Conservation (phyloP, 2,888 invertebrate species). For the Sinelater perroti region DNA sequence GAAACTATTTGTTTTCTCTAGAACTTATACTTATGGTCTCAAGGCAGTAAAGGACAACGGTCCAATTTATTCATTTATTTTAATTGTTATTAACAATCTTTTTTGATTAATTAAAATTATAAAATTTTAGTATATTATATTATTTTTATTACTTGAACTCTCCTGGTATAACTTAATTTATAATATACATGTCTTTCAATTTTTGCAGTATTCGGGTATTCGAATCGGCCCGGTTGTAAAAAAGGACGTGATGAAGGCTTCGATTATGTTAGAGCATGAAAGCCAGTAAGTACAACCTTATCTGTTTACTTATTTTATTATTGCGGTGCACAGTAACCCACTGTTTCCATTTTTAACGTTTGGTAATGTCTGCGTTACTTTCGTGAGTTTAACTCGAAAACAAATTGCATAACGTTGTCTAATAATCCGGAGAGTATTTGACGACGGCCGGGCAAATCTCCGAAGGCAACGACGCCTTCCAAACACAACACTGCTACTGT, state of each 20-base stretch:
- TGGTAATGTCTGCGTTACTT: neutral
- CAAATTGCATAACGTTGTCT: conserved; percentile 3
- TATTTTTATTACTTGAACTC: too few species aligned
- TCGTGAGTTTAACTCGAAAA: conserved; percentile 4
- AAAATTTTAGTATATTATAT: too few species aligned
- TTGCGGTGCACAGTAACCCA: neutral
- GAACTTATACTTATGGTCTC: too few species aligned
- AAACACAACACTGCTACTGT: conserved; percentile 43
- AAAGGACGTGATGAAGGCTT: conserved; percentile 99
- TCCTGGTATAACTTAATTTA: too few species aligned
- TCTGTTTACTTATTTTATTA: too few species aligned
- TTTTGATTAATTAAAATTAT: too few species aligned
- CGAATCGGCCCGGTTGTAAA: conserved; percentile 99
- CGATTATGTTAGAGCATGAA: conserved; percentile 99
- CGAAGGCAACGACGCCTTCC: conserved; percentile 19
- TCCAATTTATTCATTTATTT: too few species aligned
- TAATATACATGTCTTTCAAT: conserved; percentile 41
- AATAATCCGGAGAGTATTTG: conserved; percentile 10
- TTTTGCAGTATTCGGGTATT: conserved; percentile 92
- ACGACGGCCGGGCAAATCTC: neutral
- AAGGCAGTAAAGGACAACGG: too few species aligned
- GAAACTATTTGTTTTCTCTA: too few species aligned
- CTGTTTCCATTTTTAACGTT: too few species aligned
- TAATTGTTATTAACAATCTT: too few species aligned
- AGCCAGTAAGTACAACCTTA: conserved; percentile 75